phyloP scores from a whole-genome alignment of 2,113 vertebrate genomes.

The Ancistrus triradiatus region DNA sequence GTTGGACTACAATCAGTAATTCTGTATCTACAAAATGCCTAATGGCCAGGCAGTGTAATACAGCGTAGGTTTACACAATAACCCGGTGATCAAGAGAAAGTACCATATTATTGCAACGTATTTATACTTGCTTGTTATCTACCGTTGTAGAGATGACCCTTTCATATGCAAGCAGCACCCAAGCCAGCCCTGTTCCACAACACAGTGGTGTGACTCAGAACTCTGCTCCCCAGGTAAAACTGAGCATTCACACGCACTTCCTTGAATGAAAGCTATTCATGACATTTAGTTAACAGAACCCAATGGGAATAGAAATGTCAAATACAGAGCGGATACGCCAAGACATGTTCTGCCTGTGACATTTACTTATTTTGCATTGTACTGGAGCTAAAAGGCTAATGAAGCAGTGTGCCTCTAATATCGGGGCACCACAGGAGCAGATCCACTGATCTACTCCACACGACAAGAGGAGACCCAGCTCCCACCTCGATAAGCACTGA shows the following conservation, averaged over 20 bases:
- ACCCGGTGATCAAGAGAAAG: too few species aligned
- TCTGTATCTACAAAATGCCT: too few species aligned
- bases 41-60: too few species aligned
- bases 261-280: neutral
- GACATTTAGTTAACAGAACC: neutral
- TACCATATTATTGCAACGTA: too few species aligned
- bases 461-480: too few species aligned
- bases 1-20: too few species aligned
- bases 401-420: neutral
- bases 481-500: too few species aligned
- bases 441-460: too few species aligned
- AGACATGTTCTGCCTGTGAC: too few species aligned
- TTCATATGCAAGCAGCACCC: conserved; percentile 40
- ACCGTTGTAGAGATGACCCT: conserved; percentile 35
- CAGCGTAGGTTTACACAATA: too few species aligned
- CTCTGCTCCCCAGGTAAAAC: conserved; percentile 51
- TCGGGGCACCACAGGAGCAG: too few species aligned
- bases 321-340: neutral
- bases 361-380: neutral
- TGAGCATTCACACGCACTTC: neutral
- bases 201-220: conserved; percentile 12
- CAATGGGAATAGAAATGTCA: neutral
- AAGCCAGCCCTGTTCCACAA: neutral
- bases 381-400: neutral
- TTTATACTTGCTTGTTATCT: neutral